Evolutionary conservation across 2,888 invertebrate genomes (phyloP), one percentile per base, ranked within the genome.

Genomic region (Apantesis nais): DNA sequence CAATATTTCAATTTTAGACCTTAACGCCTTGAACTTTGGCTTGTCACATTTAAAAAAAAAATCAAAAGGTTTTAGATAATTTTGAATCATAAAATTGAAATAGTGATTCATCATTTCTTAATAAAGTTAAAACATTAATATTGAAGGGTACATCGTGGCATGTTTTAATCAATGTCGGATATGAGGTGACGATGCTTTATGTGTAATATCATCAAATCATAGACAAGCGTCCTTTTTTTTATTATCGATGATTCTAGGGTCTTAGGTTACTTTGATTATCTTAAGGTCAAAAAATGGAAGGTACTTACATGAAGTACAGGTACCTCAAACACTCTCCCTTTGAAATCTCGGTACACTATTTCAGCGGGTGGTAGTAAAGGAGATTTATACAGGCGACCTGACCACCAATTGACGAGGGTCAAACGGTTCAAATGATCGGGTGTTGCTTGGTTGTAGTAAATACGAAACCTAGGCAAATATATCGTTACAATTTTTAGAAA

Each of bases 401-500:
- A 95, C 96, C 97, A 97, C 97, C 97, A 97, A 88, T 97, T 97
- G 16, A 97, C 96, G 80, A 97, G 89, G 2, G 95, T 90, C 60
- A 97, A 88, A 78, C 96, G 95, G 66, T 96, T 96, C 25, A 92
- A 89, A 22, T 94, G 95, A 68, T 96, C 90, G 0, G 97, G 95
- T 0, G 95, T 93, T 0, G 96, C 97, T 89, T 97, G 97, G 87
- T 97, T 97, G 89, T 97, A 97, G 86, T 97, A 97, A 62, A 97
- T 93, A 19, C 97, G 95, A 82, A 96, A 97, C 55, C 97, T 97
- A 73, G 37, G 11, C 1, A 14, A 58, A 29, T 16, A n/a, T n/a
- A n/a, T n/a, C n/a, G n/a, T n/a, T n/a, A n/a, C n/a, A n/a, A n/a
- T 11, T 39, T 12, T 39, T 12, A 11, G 12, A 39, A 12, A 39